A percentile compares a stretch with the other conserved stretches of the same genome.
Conservation (phyloP, 2,797 vertebrate genomes). For the Epinephelus malabaricus region DNA sequence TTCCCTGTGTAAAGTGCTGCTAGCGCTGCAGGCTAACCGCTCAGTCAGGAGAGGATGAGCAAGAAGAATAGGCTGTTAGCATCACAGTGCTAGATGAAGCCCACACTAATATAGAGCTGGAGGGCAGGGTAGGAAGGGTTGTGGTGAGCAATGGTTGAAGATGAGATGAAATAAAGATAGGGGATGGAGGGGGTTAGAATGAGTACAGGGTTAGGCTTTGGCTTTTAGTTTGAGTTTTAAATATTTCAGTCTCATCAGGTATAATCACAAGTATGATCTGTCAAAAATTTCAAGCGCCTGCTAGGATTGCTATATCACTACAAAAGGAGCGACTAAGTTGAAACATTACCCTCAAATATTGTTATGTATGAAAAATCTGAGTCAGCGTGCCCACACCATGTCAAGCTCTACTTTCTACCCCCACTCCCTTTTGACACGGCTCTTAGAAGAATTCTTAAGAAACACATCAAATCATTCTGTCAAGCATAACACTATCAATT, state of each 20-base stretch:
- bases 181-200: not conserved
- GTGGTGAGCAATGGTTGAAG: slow-evolving; percentile 16
- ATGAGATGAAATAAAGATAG: slow-evolving; percentile 37
- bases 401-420: slow-evolving; percentile 26
- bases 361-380: slow-evolving; percentile 36
- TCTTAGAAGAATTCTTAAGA: slow-evolving; percentile 20
- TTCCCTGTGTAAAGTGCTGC: slow-evolving; percentile 78
- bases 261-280: not conserved
- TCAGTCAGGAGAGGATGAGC: slow-evolving; percentile 76
- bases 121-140: slow-evolving; percentile 33
- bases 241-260: not conserved
- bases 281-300: not conserved
- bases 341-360: slow-evolving; percentile 20
- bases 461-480: slow-evolving; percentile 19
- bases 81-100: slow-evolving; percentile 71
- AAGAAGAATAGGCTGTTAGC: slow-evolving; percentile 79
- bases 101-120: slow-evolving; percentile 57
- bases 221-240: not conserved
- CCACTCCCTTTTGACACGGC: slow-evolving; percentile 27
- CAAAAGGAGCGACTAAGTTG: not conserved
- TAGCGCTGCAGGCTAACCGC: slow-evolving; percentile 74
- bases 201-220: not conserved
- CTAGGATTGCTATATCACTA: not conserved
- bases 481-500: not conserved
- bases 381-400: slow-evolving; percentile 32